Evolutionary conservation across 2,113 vertebrate genomes (phyloP).

Genomic region (Otus sunia): DNA sequence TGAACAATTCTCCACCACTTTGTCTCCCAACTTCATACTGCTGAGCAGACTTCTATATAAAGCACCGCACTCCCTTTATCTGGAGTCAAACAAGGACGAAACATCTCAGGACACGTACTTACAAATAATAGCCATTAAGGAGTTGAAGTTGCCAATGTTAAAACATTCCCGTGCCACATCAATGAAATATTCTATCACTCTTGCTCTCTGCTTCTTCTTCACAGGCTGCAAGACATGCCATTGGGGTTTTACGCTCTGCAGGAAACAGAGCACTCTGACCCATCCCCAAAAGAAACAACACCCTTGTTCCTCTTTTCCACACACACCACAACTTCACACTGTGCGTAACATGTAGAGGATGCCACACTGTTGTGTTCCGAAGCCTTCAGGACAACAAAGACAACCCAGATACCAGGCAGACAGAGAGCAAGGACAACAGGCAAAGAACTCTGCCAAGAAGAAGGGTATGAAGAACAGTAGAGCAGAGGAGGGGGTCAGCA

Average conservation of each 20-base stretch:
- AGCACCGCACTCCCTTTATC: neutral
- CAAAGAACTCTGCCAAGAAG: neutral
- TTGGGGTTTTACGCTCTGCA: neutral
- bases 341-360: neutral
- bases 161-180: constrained; percentile 94
- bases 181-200: constrained; percentile 94
- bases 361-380: neutral
- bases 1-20: neutral
- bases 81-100: neutral
- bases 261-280: neutral
- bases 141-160: constrained; percentile 98
- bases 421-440: neutral
- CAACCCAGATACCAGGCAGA: rapidly evolving
- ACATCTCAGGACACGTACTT: constrained; percentile 65
- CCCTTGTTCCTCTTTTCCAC: neutral
- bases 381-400: neutral
- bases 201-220: constrained; percentile 92
- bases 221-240: constrained; percentile 76
- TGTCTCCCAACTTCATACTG: neutral
- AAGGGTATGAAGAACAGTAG: neutral
- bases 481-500: neutral
- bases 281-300: neutral
- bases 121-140: constrained; percentile 98
- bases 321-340: neutral
- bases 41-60: neutral